Base-by-base conservation (phyloP, 2,888 invertebrate genomes). In the Empis livida region DNA sequence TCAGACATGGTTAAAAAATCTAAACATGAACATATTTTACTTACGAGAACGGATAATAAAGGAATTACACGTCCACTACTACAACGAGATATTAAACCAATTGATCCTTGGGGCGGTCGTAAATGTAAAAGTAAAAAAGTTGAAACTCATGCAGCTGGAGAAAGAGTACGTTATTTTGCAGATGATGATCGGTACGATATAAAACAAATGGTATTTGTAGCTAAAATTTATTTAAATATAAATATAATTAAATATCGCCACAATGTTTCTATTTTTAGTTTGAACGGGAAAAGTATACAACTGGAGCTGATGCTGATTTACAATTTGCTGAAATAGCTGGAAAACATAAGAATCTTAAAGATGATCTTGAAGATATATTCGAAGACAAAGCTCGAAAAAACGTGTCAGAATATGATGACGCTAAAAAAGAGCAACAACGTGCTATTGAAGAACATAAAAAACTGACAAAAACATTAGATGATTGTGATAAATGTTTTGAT, bases 121-220 rank as follows among this genome's bases (percentile, higher is more conserved):
- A n/a, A n/a, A 27, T 14, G 20, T 20, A 10, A 46, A 39, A 32
- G 44, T 14, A 41, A 46, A 48, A 79, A 76, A 60, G 69, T 76
- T 31, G 80, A 82, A 55, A 92, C 90, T 5, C 86, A 93, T 59
- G 64, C 63, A 43, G 76, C 77, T 51, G 82, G 83, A 10, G 76
- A 89, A 61, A 75, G 92, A 54, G 75, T 80, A 5, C 78, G 85
- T 48, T 92, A 91, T 70, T 93, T 89, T 71, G 80, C 84, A 5
- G 89, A 93, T 72, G 93, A 94, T 72, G 91, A 92, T 64, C 84
- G 84, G 62, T 84, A 85, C 66, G 81, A 85, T 46, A 76, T 95
- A 35, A 78, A 86, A 62, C 78, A 88, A 66, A 84, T 95, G 84
- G 85, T 82, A 67, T 68, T 49, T 43, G 10, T 16, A 32, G 17